Base-by-base conservation (phyloP, 2,888 invertebrate species). In the Habroteleia sp. region DNA sequence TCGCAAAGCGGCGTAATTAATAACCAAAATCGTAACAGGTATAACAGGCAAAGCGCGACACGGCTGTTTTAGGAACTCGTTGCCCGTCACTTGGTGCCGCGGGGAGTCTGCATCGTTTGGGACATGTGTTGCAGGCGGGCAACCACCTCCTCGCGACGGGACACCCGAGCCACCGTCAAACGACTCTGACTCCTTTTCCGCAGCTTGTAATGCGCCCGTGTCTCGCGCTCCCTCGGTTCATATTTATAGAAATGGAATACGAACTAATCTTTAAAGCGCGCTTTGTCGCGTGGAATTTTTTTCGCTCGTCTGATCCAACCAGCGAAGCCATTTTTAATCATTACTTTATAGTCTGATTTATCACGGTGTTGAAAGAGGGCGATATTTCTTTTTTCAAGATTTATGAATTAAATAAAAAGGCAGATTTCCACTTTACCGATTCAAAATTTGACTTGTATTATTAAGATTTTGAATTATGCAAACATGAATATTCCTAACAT, bases 81-180 rank as follows among this genome's bases (percentile, higher is more conserved):
- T 65, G 50, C 56, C 56, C 72, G 71, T 72, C 48, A 68, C 76
- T 71, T 48, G 44, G 44, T 62, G 62, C 71, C 42, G 60, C 66
- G 27, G 76, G 72, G 72, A 37, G 63, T 73, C 65, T 31, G 54
- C 54, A 80, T 81, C 78, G 80, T 82, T 84, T 74, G 68, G 72
- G 80, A 85, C 85, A 86, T 80, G 85, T 85, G 83, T 85, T 74
- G 74, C 75, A 76, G 77, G 58, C 68, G 42, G 63, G 42, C 79
- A 77, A 78, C 77, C 81, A 78, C 79, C 75, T 77, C 65, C 50
- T 73, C 75, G 71, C 78, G 54, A 39, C 58, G 66, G 68, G 77
- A 74, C 68, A 79, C 60, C 44, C 77, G 58, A 71, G 66, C 63
- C 73, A 65, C 63, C 66, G 65, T 31, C 23, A 20, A 69, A 58